Evolutionary conservation across 1,140 invertebrate species (phyloP).

Genomic region (Lordiphosa clarofinis): DNA sequence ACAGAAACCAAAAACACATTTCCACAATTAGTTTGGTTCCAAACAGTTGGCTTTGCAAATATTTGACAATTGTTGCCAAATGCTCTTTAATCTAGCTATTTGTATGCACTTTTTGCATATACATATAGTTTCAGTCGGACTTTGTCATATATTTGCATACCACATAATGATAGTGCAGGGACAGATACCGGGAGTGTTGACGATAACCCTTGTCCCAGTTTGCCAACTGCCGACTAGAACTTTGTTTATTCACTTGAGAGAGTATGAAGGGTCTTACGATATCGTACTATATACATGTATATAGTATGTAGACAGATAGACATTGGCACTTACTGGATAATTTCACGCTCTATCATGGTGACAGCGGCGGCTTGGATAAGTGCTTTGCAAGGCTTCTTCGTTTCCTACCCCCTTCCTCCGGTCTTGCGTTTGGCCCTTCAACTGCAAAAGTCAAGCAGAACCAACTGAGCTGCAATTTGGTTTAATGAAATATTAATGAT

Average conservation of each 20-base stretch:
- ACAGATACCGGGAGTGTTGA: slow-evolving; percentile 37
- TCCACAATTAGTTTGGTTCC: slow-evolving; percentile 8
- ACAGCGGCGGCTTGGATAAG: not conserved
- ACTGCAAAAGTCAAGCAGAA: slow-evolving; percentile 27
- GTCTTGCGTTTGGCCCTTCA: slow-evolving; percentile 3
- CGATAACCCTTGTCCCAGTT: slow-evolving; percentile 57
- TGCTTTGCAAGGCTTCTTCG: not conserved
- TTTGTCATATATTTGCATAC: slow-evolving; percentile 39
- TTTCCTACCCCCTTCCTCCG: not conserved
- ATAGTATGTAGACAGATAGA: not conserved
- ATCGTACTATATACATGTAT: slow-evolving; percentile 1
- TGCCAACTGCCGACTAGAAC: slow-evolving; percentile 23
- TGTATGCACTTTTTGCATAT: slow-evolving; percentile 43
- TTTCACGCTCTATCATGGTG: slow-evolving; percentile 67
- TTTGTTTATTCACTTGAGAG: slow-evolving; percentile 7
- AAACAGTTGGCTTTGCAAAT: slow-evolving; percentile 26
- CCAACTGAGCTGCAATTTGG: slow-evolving; percentile 2
- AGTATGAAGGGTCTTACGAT: not conserved
- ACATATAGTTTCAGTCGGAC: slow-evolving; percentile 40
- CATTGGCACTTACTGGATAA: slow-evolving; percentile 60
- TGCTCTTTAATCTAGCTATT: slow-evolving; percentile 54
- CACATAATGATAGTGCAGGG: slow-evolving; percentile 48
- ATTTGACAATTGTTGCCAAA: slow-evolving; percentile 31
- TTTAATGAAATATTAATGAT: slow-evolving; percentile 35
- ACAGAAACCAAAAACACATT: not conserved